Percentiles rank a stretch among this genome's conserved stretches.
These are phyloP conservation scores for Drosophila sturtevanti DNA, from an alignment of 1,140 invertebrate genomes.

Conservation along the genomic window DNA sequence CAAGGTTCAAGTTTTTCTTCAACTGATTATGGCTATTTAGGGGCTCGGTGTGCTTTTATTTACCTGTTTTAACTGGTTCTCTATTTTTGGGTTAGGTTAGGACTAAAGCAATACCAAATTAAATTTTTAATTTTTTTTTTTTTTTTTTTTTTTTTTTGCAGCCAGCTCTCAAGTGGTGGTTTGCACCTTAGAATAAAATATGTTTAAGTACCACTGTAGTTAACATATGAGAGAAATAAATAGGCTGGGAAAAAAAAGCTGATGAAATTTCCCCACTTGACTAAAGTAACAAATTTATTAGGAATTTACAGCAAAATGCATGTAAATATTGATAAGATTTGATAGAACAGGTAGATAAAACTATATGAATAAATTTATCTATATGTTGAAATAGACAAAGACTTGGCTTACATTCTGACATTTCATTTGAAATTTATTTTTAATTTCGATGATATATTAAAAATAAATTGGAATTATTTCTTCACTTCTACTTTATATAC, in stretches of 20 bases:
- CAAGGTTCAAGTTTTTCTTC: constrained; percentile 27
- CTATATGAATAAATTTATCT: constrained; percentile 5
- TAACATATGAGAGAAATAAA: background rate
- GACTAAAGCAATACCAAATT: constrained; percentile 36
- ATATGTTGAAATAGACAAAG: background rate
- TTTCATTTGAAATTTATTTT: constrained; percentile 2
- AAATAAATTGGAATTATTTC: background rate
- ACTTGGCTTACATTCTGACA: background rate
- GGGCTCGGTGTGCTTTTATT: constrained; percentile 18
- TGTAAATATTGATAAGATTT: constrained; percentile 1
- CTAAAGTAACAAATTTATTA: background rate
- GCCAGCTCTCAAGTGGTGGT: background rate
- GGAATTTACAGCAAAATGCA: background rate
- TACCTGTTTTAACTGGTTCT: background rate
- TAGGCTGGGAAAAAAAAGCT: background rate
- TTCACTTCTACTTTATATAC: background rate
- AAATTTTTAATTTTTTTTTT: background rate
- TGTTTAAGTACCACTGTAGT: background rate
- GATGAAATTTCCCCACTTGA: background rate
- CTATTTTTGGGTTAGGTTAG: constrained; percentile 41
- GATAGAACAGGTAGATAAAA: constrained; percentile 6
- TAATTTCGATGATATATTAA: constrained; percentile 1
- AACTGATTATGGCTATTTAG: constrained; percentile 3
- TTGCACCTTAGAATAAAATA: background rate
- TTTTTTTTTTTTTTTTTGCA: background rate